A percentile compares a stretch with the other conserved stretches of the same genome.
phyloP scores from a whole-genome alignment of 1,140 invertebrate genomes.

The Maconellicoccus hirsutus region DNA sequence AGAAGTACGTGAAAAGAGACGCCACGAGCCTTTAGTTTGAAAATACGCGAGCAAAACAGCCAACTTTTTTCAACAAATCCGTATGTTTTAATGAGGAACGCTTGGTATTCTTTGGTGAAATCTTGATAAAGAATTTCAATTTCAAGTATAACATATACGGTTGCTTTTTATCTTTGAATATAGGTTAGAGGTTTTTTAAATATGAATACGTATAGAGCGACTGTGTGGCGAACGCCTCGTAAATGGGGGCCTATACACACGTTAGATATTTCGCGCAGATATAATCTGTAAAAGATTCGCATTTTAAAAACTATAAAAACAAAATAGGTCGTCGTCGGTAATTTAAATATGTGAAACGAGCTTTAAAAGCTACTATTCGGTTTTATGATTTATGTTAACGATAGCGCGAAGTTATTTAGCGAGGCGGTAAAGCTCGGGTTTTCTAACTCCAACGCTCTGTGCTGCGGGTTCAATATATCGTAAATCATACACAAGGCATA shows the following conservation, averaged over 20 bases:
- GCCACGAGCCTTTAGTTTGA: too few species aligned
- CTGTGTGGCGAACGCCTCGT: neutral
- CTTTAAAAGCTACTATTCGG: slow-evolving; percentile 2
- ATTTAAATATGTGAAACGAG: neutral
- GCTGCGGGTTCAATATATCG: neutral
- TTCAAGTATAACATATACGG: neutral
- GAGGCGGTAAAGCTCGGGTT: neutral
- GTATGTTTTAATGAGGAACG: neutral
- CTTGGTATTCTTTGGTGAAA: neutral
- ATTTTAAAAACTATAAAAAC: neutral
- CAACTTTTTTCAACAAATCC: neutral
- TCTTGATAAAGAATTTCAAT: slow-evolving; percentile 10
- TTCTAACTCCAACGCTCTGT: neutral
- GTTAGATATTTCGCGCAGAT: neutral
- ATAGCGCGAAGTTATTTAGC: neutral
- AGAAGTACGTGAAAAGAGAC: neutral
- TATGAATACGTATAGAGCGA: neutral
- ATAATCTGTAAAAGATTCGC: neutral
- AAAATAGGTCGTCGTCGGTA: slow-evolving; percentile 3
- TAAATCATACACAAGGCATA: neutral
- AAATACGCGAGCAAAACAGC: too few species aligned
- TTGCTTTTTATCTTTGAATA: neutral
- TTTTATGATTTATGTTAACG: slow-evolving; percentile 8
- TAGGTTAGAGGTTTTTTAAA: neutral
- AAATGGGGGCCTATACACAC: neutral